These are phyloP conservation scores for Proteles cristata DNA, from an alignment of 2,113 vertebrate species.

Conservation along the genomic window DNA sequence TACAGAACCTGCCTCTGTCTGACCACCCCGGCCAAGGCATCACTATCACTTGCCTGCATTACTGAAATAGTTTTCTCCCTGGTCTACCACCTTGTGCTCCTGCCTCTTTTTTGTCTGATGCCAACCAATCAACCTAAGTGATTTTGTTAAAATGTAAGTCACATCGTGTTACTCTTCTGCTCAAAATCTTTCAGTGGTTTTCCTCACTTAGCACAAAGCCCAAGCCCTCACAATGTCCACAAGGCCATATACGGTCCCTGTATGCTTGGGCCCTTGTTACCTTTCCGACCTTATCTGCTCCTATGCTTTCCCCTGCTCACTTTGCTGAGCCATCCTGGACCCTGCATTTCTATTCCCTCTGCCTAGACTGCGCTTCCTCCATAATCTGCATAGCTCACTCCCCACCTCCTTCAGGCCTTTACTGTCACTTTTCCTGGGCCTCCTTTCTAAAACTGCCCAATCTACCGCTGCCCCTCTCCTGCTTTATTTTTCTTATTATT, in stretches of 20 bases:
- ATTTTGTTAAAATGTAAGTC: background rate
- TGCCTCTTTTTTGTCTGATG: background rate
- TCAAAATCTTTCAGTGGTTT: background rate
- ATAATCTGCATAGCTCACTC: background rate
- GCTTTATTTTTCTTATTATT: background rate
- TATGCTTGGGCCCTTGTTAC: background rate
- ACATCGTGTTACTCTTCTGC: background rate
- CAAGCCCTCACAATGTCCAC: background rate
- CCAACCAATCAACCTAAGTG: background rate
- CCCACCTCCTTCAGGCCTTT: background rate
- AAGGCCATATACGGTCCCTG: background rate
- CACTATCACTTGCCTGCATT: background rate
- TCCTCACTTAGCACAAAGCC: background rate
- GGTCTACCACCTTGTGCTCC: background rate
- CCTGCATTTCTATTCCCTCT: background rate
- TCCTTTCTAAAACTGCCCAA: background rate
- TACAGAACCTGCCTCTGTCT: background rate
- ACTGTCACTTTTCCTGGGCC: background rate
- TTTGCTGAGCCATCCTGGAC: background rate
- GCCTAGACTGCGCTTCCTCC: background rate
- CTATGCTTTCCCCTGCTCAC: background rate
- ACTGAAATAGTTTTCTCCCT: background rate
- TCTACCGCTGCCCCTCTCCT: rapidly evolving
- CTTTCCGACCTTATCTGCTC: background rate
- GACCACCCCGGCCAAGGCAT: background rate